A percentile compares a stretch with the other conserved stretches of the same genome.
Conservation (phyloP, 2,797 vertebrate species). For the Erethizon dorsatum region DNA sequence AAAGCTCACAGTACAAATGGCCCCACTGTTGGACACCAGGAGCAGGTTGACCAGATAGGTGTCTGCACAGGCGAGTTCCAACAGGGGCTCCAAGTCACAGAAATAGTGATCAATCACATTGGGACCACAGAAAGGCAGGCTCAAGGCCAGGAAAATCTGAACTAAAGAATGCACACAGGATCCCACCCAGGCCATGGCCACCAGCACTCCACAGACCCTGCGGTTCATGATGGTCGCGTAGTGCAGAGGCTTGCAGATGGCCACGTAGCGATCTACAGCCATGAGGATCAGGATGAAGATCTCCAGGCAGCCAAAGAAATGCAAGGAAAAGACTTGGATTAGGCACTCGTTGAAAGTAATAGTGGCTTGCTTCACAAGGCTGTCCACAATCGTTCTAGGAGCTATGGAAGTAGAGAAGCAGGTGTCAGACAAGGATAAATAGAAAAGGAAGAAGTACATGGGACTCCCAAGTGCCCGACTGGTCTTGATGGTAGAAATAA, state of each 20-base stretch:
- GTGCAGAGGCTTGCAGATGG: too few relatives aligned
- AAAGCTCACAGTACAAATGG: slow-evolving; percentile 59
- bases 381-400: too few relatives aligned
- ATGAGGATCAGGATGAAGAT: too few relatives aligned
- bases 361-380: too few relatives aligned
- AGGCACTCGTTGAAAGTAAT: too few relatives aligned
- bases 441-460: too few relatives aligned
- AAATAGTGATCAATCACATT: slow-evolving; percentile 75
- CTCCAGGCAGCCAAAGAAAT: too few relatives aligned
- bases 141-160: not conserved
- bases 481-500: not conserved
- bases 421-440: slow-evolving; percentile 28
- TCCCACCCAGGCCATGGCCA: not conserved
- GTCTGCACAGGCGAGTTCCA: slow-evolving; percentile 60
- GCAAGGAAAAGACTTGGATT: too few relatives aligned
- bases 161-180: not conserved
- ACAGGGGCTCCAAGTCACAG: slow-evolving; percentile 79
- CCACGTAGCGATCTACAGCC: too few relatives aligned
- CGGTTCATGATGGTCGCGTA: not conserved
- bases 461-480: not conserved
- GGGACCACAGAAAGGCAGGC: slow-evolving; percentile 70
- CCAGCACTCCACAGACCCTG: not conserved
- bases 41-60: not conserved
- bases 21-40: slow-evolving; percentile 37
- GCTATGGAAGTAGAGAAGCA: not conserved